Evolutionary conservation across 2,797 vertebrate genomes (phyloP).

Genomic region (Cuculus canorus): DNA sequence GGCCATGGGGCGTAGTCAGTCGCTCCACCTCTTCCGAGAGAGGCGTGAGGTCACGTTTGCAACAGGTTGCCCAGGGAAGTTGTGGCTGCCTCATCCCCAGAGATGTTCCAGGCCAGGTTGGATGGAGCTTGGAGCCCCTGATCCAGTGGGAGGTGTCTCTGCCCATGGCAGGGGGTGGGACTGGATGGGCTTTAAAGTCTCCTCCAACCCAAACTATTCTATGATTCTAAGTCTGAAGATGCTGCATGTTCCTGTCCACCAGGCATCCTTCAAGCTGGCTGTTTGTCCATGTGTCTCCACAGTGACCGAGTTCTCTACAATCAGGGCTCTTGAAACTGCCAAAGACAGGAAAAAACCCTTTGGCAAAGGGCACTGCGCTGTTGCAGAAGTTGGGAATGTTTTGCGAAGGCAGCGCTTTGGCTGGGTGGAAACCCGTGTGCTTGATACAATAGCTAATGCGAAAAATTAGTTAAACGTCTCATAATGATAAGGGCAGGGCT

Average conservation of each 20-base stretch:
- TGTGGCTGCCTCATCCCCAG: too few relatives aligned
- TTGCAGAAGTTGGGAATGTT: background rate
- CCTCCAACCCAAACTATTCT: too few relatives aligned
- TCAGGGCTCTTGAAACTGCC: background rate
- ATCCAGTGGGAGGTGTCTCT: too few relatives aligned
- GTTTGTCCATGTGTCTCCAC: background rate
- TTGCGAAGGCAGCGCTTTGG: background rate
- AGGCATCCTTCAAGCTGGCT: background rate
- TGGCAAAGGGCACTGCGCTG: background rate
- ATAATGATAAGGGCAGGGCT: background rate
- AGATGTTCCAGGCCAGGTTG: too few relatives aligned
- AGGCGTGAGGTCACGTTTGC: background rate
- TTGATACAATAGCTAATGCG: background rate
- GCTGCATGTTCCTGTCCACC: background rate
- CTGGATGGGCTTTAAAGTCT: too few relatives aligned
- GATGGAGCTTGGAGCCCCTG: too few relatives aligned
- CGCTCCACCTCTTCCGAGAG: background rate
- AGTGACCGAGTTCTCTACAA: rapidly evolving
- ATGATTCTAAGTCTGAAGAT: rapidly evolving
- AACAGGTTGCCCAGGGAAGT: too few relatives aligned
- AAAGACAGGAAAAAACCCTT: background rate
- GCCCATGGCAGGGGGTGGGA: too few relatives aligned
- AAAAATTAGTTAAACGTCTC: background rate
- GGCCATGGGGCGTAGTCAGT: rapidly evolving
- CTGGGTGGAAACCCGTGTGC: background rate